These are phyloP conservation scores for Asobara japonica DNA, from an alignment of 1,140 invertebrate genomes.

Conservation along the genomic window DNA sequence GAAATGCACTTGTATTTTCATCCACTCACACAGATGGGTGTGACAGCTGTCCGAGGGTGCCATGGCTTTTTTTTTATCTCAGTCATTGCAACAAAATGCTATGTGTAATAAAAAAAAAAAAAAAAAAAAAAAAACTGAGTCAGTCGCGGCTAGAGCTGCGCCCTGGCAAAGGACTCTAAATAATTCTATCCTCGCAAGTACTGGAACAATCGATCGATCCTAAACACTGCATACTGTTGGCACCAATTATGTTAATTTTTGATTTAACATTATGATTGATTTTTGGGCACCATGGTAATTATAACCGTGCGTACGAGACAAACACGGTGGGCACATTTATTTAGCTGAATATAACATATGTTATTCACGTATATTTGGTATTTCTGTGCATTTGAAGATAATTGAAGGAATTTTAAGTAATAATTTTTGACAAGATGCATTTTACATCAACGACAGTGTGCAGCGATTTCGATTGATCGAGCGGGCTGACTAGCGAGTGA, in stretches of 20 bases:
- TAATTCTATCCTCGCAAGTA: constrained; percentile 19
- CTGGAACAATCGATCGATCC: constrained; percentile 41
- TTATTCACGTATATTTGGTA: constrained; percentile 1
- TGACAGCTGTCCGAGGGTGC: constrained; percentile 6
- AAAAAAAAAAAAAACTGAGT: too few relatives aligned
- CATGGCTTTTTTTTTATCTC: constrained; percentile 13
- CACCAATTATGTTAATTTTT: constrained; percentile 12
- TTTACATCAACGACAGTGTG: constrained; percentile 36
- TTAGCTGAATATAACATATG: constrained; percentile 10
- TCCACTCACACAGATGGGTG: constrained; percentile 35
- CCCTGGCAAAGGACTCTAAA: neutral
- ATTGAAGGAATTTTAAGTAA: constrained; percentile 1
- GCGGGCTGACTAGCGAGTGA: constrained; percentile 30
- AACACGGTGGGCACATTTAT: constrained; percentile 29
- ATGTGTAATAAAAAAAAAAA: neutral
- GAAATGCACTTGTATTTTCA: constrained; percentile 15
- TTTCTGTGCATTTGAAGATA: constrained; percentile 3
- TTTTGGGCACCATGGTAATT: constrained; percentile 25
- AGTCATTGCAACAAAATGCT: constrained; percentile 11
- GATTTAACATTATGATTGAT: constrained; percentile 1
- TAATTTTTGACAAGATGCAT: constrained; percentile 18
- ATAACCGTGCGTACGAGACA: constrained; percentile 21
- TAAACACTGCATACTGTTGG: constrained; percentile 43
- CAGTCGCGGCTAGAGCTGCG: constrained; percentile 35
- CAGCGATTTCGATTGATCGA: constrained; percentile 42